These are phyloP conservation scores for Orthonyx spaldingii DNA, from an alignment of 2,113 vertebrate species.

Conservation along the genomic window DNA sequence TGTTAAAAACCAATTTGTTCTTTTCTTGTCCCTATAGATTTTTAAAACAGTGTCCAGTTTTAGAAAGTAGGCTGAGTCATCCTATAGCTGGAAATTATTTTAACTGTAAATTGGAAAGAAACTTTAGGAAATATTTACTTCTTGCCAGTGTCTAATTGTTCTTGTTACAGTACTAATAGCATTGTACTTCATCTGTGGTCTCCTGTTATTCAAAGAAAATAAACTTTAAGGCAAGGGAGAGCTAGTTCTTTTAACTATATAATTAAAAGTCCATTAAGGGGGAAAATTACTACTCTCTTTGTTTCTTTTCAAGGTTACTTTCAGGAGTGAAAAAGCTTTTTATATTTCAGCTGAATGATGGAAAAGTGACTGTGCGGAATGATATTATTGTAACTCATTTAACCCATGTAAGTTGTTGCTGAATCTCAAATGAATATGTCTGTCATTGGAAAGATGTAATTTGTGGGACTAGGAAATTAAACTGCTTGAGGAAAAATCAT, in stretches of 20 bases:
- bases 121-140: not conserved
- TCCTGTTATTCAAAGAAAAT: not conserved
- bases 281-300: not conserved
- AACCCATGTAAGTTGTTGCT: constrained; percentile 82
- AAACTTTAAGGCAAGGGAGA: not conserved
- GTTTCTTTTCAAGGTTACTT: constrained; percentile 84
- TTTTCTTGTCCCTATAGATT: not conserved
- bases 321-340: constrained; percentile 95
- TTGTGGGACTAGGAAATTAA: not conserved
- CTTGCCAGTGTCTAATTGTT: not conserved
- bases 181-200: not conserved
- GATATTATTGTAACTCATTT: constrained; percentile 93
- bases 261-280: not conserved
- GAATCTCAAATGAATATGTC: not conserved
- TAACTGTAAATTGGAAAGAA: not conserved
- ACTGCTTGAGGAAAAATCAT: not conserved
- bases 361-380: constrained; percentile 88
- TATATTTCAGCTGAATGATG: constrained; percentile 91
- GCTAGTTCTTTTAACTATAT: not conserved
- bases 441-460: not conserved
- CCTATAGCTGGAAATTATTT: not conserved
- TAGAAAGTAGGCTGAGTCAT: not conserved
- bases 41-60: not conserved
- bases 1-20: not conserved
- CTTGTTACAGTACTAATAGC: not conserved